phyloP scores from a whole-genome alignment of 2,797 vertebrate genomes.

The Cirrhinus mrigala region DNA sequence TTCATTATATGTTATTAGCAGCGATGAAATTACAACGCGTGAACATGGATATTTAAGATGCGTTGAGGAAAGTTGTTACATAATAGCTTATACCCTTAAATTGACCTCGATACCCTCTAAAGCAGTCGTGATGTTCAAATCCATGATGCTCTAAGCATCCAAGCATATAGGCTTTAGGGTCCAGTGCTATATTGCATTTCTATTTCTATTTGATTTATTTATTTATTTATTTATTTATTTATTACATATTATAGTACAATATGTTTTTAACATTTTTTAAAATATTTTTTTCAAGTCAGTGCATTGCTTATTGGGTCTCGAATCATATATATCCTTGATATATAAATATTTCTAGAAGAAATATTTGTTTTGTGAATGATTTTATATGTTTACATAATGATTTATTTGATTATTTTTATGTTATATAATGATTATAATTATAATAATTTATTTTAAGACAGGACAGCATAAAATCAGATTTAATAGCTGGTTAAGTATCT shows the following conservation, averaged over 20 bases:
- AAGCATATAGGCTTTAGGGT: not conserved
- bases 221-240: not conserved
- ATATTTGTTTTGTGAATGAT: not conserved
- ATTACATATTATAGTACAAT: not conserved
- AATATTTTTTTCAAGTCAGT: not conserved
- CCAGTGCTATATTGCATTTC: not conserved
- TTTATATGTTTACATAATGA: not conserved
- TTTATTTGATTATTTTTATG: too few relatives aligned
- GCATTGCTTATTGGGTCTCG: not conserved
- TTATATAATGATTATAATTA: not conserved
- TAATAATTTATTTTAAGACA: not conserved
- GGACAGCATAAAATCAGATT: not conserved
- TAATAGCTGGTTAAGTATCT: not conserved
- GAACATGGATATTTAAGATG: constrained; percentile 12
- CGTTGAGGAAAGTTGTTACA: constrained; percentile 28
- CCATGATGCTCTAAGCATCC: not conserved
- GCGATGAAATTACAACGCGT: not conserved
- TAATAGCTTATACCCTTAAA: constrained; percentile 38
- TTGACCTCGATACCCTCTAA: constrained; percentile 42
- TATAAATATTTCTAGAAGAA: not conserved
- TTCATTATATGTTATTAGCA: not conserved
- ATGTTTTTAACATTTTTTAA: not conserved
- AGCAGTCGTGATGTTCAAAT: constrained; percentile 4
- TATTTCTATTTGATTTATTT: not conserved
- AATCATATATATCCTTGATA: not conserved